A percentile compares a stretch with the other conserved stretches of the same genome.
Conservation (phyloP, 2,113 vertebrate species). For the Ailuropoda melanoleuca region DNA sequence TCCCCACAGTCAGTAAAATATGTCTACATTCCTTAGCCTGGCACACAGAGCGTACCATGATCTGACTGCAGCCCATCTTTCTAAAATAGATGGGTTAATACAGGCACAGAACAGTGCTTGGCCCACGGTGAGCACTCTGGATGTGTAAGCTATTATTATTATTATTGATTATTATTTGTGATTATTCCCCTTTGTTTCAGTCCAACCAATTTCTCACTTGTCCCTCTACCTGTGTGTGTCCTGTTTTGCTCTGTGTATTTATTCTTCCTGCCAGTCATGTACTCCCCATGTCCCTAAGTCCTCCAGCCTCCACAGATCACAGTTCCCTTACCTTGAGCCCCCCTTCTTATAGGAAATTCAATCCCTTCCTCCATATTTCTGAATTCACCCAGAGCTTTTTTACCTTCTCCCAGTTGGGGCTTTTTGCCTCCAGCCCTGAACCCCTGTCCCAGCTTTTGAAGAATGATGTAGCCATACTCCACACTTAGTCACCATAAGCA, state of each 20-base stretch:
- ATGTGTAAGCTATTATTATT: background rate
- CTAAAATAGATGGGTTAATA: background rate
- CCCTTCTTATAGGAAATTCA: background rate
- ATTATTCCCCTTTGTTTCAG: background rate
- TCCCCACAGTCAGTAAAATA: background rate
- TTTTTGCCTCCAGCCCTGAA: background rate
- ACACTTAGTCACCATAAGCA: background rate
- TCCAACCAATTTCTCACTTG: background rate
- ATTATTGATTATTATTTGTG: background rate
- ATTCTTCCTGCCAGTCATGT: background rate
- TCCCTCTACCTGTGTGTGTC: background rate
- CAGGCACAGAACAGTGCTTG: background rate
- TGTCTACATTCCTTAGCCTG: background rate
- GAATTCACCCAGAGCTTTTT: background rate
- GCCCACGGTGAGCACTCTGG: background rate
- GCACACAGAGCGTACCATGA: background rate
- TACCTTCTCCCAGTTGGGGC: background rate
- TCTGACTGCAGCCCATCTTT: background rate
- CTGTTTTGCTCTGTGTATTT: background rate
- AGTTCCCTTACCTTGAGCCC: background rate
- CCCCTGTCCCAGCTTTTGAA: background rate
- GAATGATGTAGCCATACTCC: too few relatives aligned
- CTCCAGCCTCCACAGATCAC: background rate
- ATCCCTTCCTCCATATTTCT: background rate
- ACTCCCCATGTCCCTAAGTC: background rate